Base-by-base conservation (phyloP, 2,888 invertebrate genomes). In the Drosophila subquinaria region DNA sequence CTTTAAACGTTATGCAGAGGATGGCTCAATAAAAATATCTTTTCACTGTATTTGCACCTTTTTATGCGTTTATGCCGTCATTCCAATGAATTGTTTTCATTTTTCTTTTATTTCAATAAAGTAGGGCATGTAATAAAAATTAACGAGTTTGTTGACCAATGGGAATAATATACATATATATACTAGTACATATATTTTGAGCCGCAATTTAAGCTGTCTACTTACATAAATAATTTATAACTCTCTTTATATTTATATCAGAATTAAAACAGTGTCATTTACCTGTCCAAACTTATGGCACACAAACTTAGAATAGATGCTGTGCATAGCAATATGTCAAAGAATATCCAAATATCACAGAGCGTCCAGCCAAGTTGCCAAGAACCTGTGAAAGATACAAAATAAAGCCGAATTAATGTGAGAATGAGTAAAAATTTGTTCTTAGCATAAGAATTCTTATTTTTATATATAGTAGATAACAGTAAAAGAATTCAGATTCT, bases 361-460 rank as follows among this genome's bases (percentile, higher is more conserved):
- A 98, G 95, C 76, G 97, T 95, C 94, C 97, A 95, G 33, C 98
- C 98, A 59, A 98, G 95, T 88, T 96, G 95, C 99, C 99, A 99
- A 87, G 94, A 94, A 82, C 96, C 97, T 95, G 93, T 92, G 84
- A 55, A 36, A 20, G 8, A 48, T 30, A 6, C n/a, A 43, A 15
- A 53, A 23, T 23, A 13, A 2, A 11, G 3, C 4, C 20, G 4
- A 43, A 0, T 33, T 10, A 33, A 33, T 33, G 33, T 30, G 0
- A 2, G 30, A 30, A 30, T 30, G 5, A 30, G 27, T 27, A 27
- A 27, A 5, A 5, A 23, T 23, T 5, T 1, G 5, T 0, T 4
- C 5, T 23, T 23, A 23, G 23, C 23, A 23, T 23, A 4, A 23
- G 23, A 3, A 23, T 23, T 23, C 4, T 23, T 4, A 23, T 23